A percentile compares a stretch with the other conserved stretches of the same genome.
Conservation (phyloP, 2,888 invertebrate species). For the Clunio marinus region DNA sequence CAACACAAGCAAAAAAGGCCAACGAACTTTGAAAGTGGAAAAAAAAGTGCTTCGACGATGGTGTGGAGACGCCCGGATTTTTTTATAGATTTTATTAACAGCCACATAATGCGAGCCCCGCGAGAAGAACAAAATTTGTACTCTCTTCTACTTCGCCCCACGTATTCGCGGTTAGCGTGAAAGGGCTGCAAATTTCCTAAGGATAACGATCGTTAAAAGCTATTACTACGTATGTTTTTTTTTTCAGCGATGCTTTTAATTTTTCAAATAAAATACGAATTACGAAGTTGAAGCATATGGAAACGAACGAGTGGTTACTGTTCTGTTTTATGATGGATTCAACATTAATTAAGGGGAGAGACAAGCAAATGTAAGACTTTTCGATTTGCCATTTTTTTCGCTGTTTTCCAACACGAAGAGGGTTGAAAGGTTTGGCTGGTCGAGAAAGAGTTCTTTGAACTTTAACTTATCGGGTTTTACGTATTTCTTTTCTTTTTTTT, state of each 20-base stretch:
- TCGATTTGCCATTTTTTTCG: conserved; percentile 3
- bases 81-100: conserved; percentile 19
- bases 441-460: not conserved
- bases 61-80: conserved; percentile 39
- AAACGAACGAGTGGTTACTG: not conserved
- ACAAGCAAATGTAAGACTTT: not conserved
- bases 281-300: conserved; percentile 16
- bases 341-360: conserved; percentile 22
- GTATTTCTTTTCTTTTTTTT: not conserved
- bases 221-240: not conserved
- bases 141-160: not conserved
- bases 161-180: conserved; percentile 10
- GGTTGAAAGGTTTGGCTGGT: not conserved
- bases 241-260: not conserved
- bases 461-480: not conserved
- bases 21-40: conserved; percentile 34
- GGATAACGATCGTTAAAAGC: conserved; percentile 18
- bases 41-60: conserved; percentile 18
- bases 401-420: not conserved
- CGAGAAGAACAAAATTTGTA: not conserved
- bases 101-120: not conserved
- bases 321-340: not conserved
- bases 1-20: conserved; percentile 36
- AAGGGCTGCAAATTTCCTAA: not conserved
- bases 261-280: too few relatives aligned